Evolutionary conservation across 2,113 vertebrate species (phyloP).

Genomic region (Desmodus rotundus): DNA sequence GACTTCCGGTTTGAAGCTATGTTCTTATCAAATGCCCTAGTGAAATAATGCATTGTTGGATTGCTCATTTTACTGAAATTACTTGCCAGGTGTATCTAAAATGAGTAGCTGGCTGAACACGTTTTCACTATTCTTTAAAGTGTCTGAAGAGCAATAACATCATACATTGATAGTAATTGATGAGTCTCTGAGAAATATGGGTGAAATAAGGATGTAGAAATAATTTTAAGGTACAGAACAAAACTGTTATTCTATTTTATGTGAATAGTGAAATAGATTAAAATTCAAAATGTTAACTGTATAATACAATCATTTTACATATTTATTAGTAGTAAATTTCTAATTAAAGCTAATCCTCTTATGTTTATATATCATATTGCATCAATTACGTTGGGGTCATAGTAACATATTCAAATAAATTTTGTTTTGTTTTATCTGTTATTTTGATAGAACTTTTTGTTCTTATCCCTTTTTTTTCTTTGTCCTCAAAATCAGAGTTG

Average conservation of each 20-base stretch:
- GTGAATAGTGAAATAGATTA: not conserved
- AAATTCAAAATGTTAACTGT: slow-evolving; percentile 37
- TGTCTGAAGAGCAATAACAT: not conserved
- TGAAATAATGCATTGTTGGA: not conserved
- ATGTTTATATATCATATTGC: slow-evolving; percentile 11
- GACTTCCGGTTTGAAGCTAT: not conserved
- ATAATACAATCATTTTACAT: not conserved
- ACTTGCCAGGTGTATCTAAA: slow-evolving; percentile 6
- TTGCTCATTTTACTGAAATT: slow-evolving; percentile 3
- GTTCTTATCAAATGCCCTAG: not conserved
- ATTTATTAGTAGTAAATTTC: slow-evolving; percentile 33
- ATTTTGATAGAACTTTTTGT: not conserved
- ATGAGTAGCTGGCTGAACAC: not conserved
- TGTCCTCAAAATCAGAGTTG: not conserved
- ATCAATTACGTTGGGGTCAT: not conserved
- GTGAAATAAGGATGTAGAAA: slow-evolving; percentile 25
- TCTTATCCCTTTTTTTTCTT: not conserved
- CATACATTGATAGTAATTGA: not conserved
- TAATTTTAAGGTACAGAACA: slow-evolving; percentile 18
- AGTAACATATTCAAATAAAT: not conserved
- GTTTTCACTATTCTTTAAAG: not conserved
- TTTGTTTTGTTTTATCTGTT: slow-evolving; percentile 16
- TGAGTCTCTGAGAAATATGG: not conserved
- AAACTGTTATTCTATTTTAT: not conserved
- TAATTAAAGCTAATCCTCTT: slow-evolving; percentile 45